Evolutionary conservation across 2,797 vertebrate genomes (phyloP), one percentile per base, ranked within the genome.

Genomic region (Crenuchus spilurus): DNA sequence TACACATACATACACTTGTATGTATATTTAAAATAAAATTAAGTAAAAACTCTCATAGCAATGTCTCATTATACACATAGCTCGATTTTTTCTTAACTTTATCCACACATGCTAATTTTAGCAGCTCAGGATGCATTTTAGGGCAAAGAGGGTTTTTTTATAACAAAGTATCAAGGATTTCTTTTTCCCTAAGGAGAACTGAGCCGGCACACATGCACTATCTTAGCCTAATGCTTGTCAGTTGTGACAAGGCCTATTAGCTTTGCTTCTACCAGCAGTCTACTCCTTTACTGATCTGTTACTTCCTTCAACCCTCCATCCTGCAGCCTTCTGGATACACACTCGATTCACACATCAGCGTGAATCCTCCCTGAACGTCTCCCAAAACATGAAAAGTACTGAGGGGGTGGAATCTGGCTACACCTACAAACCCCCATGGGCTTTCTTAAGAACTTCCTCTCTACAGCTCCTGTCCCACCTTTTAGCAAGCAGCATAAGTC

Each of bases 221-320:
- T 46, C 52, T 58, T 22, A 31, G 52, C 39, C 52, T 44, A 58
- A 70, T 33, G 51, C 67, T 58, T 70, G 51, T 42, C 67, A 70
- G 52, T 70, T 70, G 67, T 70, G 67, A 70, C 67, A 70, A 70
- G 67, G 37, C 67, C 67, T 58, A 70, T 70, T 70, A 70, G 67
- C 52, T 70, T 33, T 70, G 67, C 52, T 70, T 58, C 52, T 58
- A 44, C 37, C 26, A 70, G 18, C 67, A 57, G 51, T 58, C 24
- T 44, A 31, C 67, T 58, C 46, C 51, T 57, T 30, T 33, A 57
- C 67, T 70, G 67, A 58, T 58, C 39, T 33, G 26, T 10, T 70
- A 24, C 20, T 41, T 55, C 35, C 22, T 55, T 18, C 51, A 39
- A 41, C 24, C 22, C 24, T 54, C 33, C 49, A 42, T 49, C 65